Evolutionary conservation across 2,797 vertebrate genomes (phyloP), one percentile per base, ranked within the genome.

Genomic region (Pseudotriccus pelzelni): DNA sequence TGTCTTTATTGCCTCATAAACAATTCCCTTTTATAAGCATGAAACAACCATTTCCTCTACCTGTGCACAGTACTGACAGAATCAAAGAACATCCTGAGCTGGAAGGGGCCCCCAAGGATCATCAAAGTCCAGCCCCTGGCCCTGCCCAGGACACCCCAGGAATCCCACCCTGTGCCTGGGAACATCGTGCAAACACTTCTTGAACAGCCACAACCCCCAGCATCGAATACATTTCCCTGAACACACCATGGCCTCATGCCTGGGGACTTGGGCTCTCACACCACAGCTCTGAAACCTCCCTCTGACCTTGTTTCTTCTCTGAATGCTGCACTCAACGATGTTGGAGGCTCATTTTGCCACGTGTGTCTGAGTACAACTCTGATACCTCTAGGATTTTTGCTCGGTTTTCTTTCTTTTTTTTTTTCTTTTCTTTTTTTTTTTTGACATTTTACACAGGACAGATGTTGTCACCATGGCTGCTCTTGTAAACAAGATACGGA

Each of bases 401-500:
- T 36, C 49, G 46, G 27, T 19, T 79, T 50, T 43, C 18, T 15
- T n/a, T 14, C 7, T 19, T 30, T 52, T 52, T 28, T 9, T 3
- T 5, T 25, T 6, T 3, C 11, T 12, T n/a, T 36, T 6, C 10
- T 5, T 7, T 9, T 14, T 30, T 66, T 59, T 62, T 73, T 83
- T 73, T 66, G 46, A 94, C 91, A 63, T 96, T 96, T 97, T 97
- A 96, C 92, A 85, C 82, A 96, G 97, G 97, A 96, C 98, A 98
- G 98, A 98, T 96, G 97, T 97, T 86, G 91, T 92, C 96, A 93
- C 91, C 93, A 52, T 73, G 73, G 94, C 93, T 85, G 85, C 77
- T 92, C 53, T 76, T 92, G 91, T 98, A 98, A 98, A 98, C 97
- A 97, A 97, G 97, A 96, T 92, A 59, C 64, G 87, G 96, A 87